Conservation (phyloP, 2,113 vertebrate genomes). For the Neogale vison region DNA sequence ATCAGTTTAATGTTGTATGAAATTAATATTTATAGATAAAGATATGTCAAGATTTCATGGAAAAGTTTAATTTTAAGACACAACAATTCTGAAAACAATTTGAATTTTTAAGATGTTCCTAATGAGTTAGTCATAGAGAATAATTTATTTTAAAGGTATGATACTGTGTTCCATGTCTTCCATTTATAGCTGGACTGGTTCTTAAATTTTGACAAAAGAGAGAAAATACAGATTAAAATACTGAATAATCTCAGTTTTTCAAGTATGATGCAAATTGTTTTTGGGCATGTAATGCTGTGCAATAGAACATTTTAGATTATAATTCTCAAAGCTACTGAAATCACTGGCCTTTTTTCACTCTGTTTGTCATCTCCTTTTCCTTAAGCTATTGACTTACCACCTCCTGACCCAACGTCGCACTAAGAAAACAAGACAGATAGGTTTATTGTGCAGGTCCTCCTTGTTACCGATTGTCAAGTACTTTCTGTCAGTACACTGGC, state of each 20-base stretch:
- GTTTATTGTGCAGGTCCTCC: not conserved
- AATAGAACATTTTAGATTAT: constrained; percentile 72
- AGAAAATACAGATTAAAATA: constrained; percentile 20
- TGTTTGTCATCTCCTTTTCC: not conserved
- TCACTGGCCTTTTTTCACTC: constrained; percentile 4
- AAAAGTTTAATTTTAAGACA: constrained; percentile 41
- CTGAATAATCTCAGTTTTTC: constrained; percentile 56
- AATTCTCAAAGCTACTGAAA: constrained; percentile 52
- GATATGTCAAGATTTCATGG: constrained; percentile 47
- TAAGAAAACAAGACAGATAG: not conserved
- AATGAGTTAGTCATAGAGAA: constrained; percentile 30
- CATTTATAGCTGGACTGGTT: constrained; percentile 22
- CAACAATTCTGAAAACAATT: not conserved
- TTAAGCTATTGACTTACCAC: constrained; percentile 67
- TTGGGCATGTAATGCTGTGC: constrained; percentile 75
- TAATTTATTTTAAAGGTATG: not conserved
- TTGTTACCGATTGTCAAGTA: not conserved
- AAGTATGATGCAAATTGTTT: constrained; percentile 58
- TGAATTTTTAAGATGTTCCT: not conserved
- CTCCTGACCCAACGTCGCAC: not conserved
- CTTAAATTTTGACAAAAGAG: constrained; percentile 51
- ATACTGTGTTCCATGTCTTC: not conserved
- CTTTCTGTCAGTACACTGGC: not conserved
- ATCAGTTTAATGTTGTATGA: fast-evolving
- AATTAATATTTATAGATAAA: constrained; percentile 44